phyloP scores from a whole-genome alignment of 2,113 vertebrate genomes.

The Centropristis striata region DNA sequence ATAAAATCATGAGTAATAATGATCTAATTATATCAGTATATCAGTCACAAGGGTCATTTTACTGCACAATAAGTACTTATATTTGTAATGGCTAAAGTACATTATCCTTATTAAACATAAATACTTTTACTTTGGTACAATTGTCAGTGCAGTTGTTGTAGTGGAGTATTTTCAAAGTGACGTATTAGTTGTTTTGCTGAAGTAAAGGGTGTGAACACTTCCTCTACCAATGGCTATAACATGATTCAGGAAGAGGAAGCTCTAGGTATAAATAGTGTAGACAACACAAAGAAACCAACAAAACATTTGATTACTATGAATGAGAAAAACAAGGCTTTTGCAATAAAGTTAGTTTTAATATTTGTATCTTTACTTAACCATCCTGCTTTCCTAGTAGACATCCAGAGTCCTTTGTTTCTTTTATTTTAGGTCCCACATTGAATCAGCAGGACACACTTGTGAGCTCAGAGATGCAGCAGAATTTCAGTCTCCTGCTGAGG shows the following conservation, averaged over 20 bases:
- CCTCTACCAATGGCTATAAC: neutral
- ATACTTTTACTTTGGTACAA: no score
- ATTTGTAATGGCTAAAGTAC: no score
- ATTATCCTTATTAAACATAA: no score
- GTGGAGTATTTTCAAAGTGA: no score
- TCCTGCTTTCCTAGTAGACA: neutral
- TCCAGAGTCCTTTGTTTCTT: neutral
- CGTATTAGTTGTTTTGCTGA: no score
- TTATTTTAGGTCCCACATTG: slow-evolving; percentile 88
- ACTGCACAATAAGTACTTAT: no score
- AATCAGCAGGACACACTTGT: slow-evolving; percentile 91
- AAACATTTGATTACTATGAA: no score
- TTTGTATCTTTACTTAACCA: neutral
- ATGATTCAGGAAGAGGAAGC: neutral
- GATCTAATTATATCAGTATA: no score
- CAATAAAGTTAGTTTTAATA: neutral
- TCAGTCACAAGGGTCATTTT: no score
- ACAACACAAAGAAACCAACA: neutral
- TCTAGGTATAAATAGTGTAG: neutral
- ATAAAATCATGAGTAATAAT: no score
- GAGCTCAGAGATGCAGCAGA: slow-evolving; percentile 87
- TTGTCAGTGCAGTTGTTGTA: no score
- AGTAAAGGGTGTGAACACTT: no score
- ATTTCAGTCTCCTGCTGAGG: slow-evolving; percentile 83
- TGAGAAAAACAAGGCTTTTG: neutral